Conservation (phyloP, 2,113 vertebrate genomes). For the Dissostichus mawsoni region DNA sequence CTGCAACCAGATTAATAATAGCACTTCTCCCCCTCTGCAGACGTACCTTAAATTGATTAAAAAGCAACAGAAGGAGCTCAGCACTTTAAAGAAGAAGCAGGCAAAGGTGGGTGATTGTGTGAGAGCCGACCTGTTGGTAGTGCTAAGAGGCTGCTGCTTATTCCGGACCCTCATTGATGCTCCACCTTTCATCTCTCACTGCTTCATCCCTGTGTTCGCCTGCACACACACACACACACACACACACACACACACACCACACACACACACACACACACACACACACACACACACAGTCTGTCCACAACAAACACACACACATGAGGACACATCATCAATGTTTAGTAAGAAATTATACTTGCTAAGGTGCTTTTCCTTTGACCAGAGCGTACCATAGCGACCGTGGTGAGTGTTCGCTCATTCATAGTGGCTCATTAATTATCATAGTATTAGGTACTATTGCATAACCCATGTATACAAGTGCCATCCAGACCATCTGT, state of each 20-base stretch:
- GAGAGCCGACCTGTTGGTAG: constrained; percentile 1
- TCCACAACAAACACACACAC: constrained; percentile 1
- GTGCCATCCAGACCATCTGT: constrained; percentile 32
- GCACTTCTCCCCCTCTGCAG: constrained; percentile 74
- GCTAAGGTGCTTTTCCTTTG: constrained; percentile 56
- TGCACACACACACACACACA: background rate
- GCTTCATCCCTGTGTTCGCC: constrained; percentile 11
- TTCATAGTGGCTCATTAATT: constrained; percentile 41
- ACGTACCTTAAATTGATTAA: constrained; percentile 95
- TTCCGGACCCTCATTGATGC: constrained; percentile 39
- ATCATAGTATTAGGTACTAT: constrained; percentile 30
- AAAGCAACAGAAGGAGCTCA: constrained; percentile 98
- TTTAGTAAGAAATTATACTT: constrained; percentile 66
- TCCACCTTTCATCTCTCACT: constrained; percentile 59
- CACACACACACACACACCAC: background rate
- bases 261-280: background rate
- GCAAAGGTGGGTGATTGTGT: constrained; percentile 87
- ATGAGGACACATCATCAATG: constrained; percentile 18
- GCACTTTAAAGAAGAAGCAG: constrained; percentile 95
- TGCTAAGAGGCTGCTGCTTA: constrained; percentile 34
- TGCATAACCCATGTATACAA: constrained; percentile 33
- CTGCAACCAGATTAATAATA: background rate
- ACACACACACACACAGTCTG: constrained; percentile 1
- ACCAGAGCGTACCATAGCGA: constrained; percentile 33
- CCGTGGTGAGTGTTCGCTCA: background rate